Evolutionary conservation across 2,888 invertebrate genomes (phyloP).

Genomic region (Brachyptera putata): DNA sequence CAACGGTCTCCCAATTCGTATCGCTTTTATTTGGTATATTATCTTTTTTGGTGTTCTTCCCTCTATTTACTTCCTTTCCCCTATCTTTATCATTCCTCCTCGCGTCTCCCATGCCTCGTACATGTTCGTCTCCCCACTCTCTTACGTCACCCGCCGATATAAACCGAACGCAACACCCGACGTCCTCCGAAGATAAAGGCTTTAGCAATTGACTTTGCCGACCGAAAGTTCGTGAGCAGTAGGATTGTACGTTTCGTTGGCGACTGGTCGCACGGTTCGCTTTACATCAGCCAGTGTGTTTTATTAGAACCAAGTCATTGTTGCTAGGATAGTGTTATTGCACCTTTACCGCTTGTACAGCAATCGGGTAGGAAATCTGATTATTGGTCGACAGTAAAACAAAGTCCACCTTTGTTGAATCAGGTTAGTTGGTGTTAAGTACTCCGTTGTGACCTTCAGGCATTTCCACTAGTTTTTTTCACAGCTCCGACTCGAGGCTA

Average conservation of each 20-base stretch:
- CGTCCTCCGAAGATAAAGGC: slow-evolving; percentile 28
- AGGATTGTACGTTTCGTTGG: slow-evolving; percentile 30
- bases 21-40: too few species aligned
- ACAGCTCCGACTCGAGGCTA: background rate
- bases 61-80: slow-evolving; percentile 24
- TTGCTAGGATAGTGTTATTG: slow-evolving; percentile 2
- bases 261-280: slow-evolving; percentile 28
- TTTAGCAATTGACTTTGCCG: slow-evolving; percentile 29
- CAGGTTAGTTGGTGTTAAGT: slow-evolving; percentile 19
- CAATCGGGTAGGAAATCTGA: slow-evolving; percentile 7
- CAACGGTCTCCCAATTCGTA: too few species aligned
- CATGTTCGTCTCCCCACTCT: slow-evolving; percentile 22
- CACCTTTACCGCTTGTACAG: slow-evolving; percentile 1
- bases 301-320: slow-evolving; percentile 7
- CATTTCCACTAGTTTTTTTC: too few species aligned
- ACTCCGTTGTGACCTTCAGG: too few species aligned
- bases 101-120: background rate
- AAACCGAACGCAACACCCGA: slow-evolving; percentile 30
- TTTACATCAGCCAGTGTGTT: slow-evolving; percentile 1
- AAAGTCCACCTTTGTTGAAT: too few species aligned
- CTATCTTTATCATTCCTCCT: slow-evolving; percentile 10
- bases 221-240: slow-evolving; percentile 20
- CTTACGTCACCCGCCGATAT: slow-evolving; percentile 25
- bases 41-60: too few species aligned
- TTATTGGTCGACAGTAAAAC: background rate